Conservation (phyloP, 2,797 vertebrate species). For the Podarcis lilfordi region DNA sequence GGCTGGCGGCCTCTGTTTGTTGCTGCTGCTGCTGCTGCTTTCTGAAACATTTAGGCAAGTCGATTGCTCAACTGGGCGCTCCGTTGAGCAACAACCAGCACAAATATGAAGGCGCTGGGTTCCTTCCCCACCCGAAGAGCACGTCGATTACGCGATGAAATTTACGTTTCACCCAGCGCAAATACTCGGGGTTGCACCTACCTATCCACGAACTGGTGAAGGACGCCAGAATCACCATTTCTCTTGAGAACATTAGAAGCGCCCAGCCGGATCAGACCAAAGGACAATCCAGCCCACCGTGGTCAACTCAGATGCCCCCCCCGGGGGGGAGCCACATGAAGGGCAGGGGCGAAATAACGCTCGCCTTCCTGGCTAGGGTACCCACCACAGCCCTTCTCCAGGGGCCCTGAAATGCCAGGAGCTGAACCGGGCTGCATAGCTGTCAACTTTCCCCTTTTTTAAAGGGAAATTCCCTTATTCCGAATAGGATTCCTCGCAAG, state of each 20-base stretch:
- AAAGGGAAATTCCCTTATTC: no score
- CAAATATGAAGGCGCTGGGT: neutral
- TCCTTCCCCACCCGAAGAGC: neutral
- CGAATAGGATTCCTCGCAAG: no score
- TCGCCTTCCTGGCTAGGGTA: no score
- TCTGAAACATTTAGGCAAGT: slow-evolving; percentile 5
- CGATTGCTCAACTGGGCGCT: slow-evolving; percentile 10
- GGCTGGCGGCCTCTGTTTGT: neutral
- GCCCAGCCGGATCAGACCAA: neutral
- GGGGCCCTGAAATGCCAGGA: neutral
- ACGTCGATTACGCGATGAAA: neutral
- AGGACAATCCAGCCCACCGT: neutral
- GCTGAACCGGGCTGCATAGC: no score
- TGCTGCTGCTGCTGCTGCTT: neutral
- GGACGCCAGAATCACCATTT: neutral
- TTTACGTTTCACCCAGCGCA: neutral
- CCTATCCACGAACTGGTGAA: neutral
- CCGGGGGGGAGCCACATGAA: no score
- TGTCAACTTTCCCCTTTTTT: no score
- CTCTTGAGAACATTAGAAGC: neutral
- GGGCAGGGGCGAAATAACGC: no score
- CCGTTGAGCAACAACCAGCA: slow-evolving; percentile 15
- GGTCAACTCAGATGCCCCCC: no score
- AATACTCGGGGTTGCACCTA: no score
- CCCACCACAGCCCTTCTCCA: no score